These are phyloP conservation scores for Upupa epops DNA, from an alignment of 2,113 vertebrate genomes.

Conservation along the genomic window DNA sequence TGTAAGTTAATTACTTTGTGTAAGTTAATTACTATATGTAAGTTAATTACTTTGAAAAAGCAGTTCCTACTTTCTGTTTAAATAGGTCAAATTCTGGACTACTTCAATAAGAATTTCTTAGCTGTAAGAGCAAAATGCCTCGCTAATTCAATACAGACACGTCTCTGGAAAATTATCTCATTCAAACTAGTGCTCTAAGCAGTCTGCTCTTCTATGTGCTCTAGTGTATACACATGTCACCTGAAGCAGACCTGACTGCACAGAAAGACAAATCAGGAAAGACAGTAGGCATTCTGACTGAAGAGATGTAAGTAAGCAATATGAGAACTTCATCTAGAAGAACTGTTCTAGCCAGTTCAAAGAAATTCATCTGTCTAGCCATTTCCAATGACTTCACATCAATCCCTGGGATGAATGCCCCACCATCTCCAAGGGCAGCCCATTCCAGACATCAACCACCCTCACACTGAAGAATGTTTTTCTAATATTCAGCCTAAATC, in stretches of 20 bases:
- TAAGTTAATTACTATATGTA: too few relatives aligned
- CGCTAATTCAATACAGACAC: neutral
- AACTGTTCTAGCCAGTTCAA: neutral
- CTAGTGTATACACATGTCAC: too few relatives aligned
- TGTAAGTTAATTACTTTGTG: too few relatives aligned
- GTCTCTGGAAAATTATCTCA: neutral
- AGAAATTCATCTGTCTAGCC: neutral
- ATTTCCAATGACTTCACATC: too few relatives aligned
- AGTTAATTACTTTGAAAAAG: neutral
- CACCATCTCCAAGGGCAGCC: too few relatives aligned
- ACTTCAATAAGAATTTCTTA: neutral
- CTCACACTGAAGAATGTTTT: too few relatives aligned
- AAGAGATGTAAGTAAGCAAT: neutral
- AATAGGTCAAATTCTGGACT: neutral
- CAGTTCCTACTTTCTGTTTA: neutral
- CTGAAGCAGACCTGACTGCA: accelerated
- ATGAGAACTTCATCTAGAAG: neutral
- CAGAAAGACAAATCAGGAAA: neutral
- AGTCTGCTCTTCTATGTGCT: too few relatives aligned
- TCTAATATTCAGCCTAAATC: too few relatives aligned
- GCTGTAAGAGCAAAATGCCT: neutral
- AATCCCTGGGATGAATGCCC: too few relatives aligned
- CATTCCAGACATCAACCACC: too few relatives aligned
- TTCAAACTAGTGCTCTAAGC: neutral
- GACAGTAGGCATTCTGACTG: neutral